These are phyloP conservation scores for Xerus inauris DNA, from an alignment of 2,113 vertebrate genomes.

Conservation along the genomic window DNA sequence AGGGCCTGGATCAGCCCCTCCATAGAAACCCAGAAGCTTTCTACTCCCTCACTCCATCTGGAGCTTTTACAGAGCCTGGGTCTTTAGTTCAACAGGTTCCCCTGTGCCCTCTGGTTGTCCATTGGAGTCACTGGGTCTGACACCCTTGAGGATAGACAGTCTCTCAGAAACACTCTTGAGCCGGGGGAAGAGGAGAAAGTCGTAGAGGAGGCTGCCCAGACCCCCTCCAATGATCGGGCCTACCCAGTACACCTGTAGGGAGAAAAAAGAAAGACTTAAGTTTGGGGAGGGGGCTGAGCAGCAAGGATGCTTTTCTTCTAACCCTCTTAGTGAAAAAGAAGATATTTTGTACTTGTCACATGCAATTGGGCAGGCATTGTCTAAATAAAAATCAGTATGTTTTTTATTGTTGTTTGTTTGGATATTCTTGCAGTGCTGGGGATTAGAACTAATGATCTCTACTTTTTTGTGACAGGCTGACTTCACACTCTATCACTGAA, in stretches of 20 bases:
- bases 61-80: conserved; percentile 91
- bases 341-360: background rate
- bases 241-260: conserved; percentile 94
- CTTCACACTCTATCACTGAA: background rate
- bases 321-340: background rate
- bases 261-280: conserved; percentile 58
- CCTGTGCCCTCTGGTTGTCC: conserved; percentile 89
- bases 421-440: background rate
- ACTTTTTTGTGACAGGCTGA: too few relatives aligned
- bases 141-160: conserved; percentile 93
- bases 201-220: conserved; percentile 92
- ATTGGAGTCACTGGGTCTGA: conserved; percentile 87
- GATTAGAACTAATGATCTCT: background rate
- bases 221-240: conserved; percentile 94
- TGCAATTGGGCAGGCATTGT: background rate
- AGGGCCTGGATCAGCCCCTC: conserved; percentile 31
- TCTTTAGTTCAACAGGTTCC: conserved; percentile 94
- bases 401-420: background rate
- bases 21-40: conserved; percentile 36
- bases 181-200: conserved; percentile 95
- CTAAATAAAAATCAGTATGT: conserved; percentile 22
- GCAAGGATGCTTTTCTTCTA: background rate
- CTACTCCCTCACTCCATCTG: conserved; percentile 35
- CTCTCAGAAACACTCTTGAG: conserved; percentile 93
- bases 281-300: background rate